Evolutionary conservation across 2,888 invertebrate species (phyloP).

Genomic region (Drosophila recens): DNA sequence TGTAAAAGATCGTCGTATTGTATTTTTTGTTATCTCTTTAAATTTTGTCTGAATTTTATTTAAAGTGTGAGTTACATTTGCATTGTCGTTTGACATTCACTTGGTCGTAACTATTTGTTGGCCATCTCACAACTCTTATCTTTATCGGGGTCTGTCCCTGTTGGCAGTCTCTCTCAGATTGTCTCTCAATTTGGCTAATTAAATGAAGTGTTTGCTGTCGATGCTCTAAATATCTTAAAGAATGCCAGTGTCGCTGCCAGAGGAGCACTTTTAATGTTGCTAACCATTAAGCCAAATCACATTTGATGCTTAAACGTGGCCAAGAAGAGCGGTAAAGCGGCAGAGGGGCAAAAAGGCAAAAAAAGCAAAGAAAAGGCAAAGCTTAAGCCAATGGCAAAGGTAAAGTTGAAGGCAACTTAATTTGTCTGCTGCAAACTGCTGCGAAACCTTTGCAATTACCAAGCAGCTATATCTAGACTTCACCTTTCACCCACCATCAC

Average conservation of each 20-base stretch:
- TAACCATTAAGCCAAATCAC: slow-evolving; percentile 61
- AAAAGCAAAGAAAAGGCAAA: slow-evolving; percentile 16
- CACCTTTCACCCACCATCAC: background rate
- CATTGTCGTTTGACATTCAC: background rate
- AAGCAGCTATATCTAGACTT: slow-evolving; percentile 14
- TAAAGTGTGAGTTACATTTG: background rate
- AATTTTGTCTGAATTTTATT: background rate
- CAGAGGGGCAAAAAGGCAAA: background rate
- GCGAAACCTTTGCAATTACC: slow-evolving; percentile 74
- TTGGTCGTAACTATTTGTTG: background rate
- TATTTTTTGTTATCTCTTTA: no score
- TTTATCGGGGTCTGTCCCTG: background rate
- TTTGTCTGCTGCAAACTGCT: slow-evolving; percentile 66
- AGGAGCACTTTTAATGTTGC: slow-evolving; percentile 48
- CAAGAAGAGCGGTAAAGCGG: background rate
- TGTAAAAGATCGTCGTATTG: no score
- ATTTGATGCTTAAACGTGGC: slow-evolving; percentile 51
- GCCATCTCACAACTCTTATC: background rate
- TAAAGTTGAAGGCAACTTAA: slow-evolving; percentile 63
- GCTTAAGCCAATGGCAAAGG: slow-evolving; percentile 28
- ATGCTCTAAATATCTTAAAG: slow-evolving; percentile 22
- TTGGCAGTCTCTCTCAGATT: slow-evolving; percentile 14
- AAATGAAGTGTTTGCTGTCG: slow-evolving; percentile 40
- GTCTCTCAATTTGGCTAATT: slow-evolving; percentile 57
- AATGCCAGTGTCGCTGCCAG: slow-evolving; percentile 26